phyloP scores from a whole-genome alignment of 2,888 invertebrate genomes.

The Acronicta psi region DNA sequence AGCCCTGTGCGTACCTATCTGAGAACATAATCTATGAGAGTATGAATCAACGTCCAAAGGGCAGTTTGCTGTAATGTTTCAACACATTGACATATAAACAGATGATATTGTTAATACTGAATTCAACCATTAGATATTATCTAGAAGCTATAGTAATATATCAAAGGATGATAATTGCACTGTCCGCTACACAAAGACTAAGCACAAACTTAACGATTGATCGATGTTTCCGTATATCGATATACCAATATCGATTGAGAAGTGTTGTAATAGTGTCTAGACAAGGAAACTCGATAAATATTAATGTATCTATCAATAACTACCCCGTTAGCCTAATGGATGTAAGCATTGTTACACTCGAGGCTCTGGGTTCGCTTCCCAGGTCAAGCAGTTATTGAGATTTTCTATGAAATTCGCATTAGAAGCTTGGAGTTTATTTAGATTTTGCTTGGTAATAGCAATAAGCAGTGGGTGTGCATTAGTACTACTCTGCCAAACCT shows the following conservation, averaged over 20 bases:
- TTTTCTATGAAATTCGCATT: too few species aligned
- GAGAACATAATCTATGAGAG: not conserved
- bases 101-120: constrained; percentile 32
- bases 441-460: too few species aligned
- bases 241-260: constrained; percentile 16
- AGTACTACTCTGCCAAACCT: too few species aligned
- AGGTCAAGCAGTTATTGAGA: too few species aligned
- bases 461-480: too few species aligned
- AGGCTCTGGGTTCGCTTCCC: too few species aligned
- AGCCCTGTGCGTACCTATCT: too few species aligned
- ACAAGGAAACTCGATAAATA: not conserved
- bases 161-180: constrained; percentile 65
- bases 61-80: constrained; percentile 7
- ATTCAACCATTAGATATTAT: constrained; percentile 51
- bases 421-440: too few species aligned
- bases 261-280: constrained; percentile 4
- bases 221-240: constrained; percentile 55
- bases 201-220: constrained; percentile 61
- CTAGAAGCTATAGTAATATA: constrained; percentile 53
- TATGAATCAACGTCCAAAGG: not conserved
- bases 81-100: constrained; percentile 24
- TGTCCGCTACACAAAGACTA: constrained; percentile 65
- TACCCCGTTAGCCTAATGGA: too few species aligned
- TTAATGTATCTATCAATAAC: too few species aligned
- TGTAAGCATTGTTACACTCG: too few species aligned